Percentiles rank a stretch among this genome's conserved stretches.
Evolutionary conservation across 2,888 invertebrate genomes (phyloP).

Genomic region (Brassicogethes aeneus): DNA sequence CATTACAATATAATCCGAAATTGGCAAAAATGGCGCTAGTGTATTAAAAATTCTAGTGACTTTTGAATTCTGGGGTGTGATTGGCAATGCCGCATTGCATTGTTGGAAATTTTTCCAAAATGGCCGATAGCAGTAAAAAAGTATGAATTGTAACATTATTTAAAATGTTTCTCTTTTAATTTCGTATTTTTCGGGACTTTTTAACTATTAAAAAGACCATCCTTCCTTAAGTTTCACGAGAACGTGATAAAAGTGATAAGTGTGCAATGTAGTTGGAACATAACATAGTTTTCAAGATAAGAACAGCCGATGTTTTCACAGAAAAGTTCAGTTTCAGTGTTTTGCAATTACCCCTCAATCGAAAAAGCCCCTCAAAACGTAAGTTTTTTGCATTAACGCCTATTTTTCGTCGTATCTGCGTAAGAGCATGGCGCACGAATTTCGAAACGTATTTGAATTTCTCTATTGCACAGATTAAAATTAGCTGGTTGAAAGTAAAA

Average conservation of each 20-base stretch:
- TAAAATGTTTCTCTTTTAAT: constrained; percentile 28
- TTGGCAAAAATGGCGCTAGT: too few species aligned
- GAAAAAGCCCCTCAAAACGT: constrained; percentile 13
- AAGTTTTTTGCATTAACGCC: constrained; percentile 15
- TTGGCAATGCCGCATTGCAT: constrained; percentile 31
- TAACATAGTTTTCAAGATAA: constrained; percentile 26
- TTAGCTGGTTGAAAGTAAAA: constrained; percentile 8
- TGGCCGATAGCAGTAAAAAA: constrained; percentile 34
- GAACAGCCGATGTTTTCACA: constrained; percentile 27
- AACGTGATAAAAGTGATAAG: constrained; percentile 12
- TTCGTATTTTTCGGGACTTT: constrained; percentile 11
- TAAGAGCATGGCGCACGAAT: constrained; percentile 18
- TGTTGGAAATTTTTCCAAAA: constrained; percentile 38
- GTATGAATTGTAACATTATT: constrained; percentile 31
- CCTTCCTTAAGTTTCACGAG: not conserved
- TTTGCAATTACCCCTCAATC: constrained; percentile 9
- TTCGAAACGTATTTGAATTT: constrained; percentile 18
- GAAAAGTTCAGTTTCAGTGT: constrained; percentile 15
- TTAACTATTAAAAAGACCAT: constrained; percentile 8
- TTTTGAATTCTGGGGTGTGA: not conserved
- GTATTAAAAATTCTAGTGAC: not conserved
- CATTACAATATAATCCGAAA: too few species aligned
- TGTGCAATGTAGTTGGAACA: constrained; percentile 23
- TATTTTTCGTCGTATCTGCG: constrained; percentile 11
- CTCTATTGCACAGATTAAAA: constrained; percentile 11